Conservation (phyloP, 2,888 invertebrate genomes). For the Oxystoma pomonae region DNA sequence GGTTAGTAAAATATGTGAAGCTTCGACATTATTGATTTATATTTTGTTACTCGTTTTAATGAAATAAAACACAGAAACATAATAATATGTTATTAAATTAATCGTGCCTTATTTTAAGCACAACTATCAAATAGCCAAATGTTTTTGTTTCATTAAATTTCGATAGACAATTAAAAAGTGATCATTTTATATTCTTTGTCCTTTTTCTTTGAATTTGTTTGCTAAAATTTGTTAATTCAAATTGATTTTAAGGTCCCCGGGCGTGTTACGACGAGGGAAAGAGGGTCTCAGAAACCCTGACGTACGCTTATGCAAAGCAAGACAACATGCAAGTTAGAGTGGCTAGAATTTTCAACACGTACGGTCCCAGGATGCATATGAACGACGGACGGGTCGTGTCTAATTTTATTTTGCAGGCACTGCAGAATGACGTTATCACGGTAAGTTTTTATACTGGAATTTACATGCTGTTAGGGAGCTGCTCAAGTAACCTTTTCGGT, state of each 20-base stretch:
- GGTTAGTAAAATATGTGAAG: too few species aligned
- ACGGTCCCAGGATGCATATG: slow-evolving; percentile 98
- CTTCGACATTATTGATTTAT: too few species aligned
- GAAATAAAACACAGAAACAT: too few species aligned
- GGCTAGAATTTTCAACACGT: slow-evolving; percentile 98
- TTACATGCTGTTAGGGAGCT: too few species aligned
- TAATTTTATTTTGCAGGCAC: slow-evolving; percentile 95
- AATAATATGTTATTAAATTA: too few species aligned
- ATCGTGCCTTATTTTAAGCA: too few species aligned
- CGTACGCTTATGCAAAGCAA: slow-evolving; percentile 96
- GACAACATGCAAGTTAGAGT: slow-evolving; percentile 93
- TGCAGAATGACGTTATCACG: slow-evolving; percentile 92
- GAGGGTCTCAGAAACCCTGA: slow-evolving; percentile 92
- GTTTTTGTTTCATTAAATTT: too few species aligned
- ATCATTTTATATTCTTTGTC: background rate
- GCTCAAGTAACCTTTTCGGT: too few species aligned
- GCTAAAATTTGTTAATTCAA: too few species aligned
- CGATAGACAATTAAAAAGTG: background rate
- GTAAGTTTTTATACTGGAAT: slow-evolving; percentile 56
- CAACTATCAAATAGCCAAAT: too few species aligned
- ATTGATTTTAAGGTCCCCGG: slow-evolving; percentile 87
- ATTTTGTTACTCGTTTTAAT: too few species aligned
- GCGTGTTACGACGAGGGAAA: slow-evolving; percentile 99
- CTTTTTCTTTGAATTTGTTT: slow-evolving; percentile 15
- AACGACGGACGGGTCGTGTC: slow-evolving; percentile 98